Base-by-base conservation (phyloP, 2,113 vertebrate species). In the Salvator merianae region DNA sequence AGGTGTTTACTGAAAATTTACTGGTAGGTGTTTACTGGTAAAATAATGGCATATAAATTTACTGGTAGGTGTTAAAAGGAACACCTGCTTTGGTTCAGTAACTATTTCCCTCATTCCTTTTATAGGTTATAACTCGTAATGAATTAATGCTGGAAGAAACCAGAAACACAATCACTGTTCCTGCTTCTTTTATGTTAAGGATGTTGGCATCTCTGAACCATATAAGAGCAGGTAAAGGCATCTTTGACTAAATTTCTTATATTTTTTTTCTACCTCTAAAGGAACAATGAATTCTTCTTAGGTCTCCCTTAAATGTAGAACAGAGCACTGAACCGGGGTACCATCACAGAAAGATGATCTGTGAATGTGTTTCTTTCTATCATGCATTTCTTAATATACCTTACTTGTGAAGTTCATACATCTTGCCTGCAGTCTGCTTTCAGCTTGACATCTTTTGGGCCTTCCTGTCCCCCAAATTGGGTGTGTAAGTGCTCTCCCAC, bases 71-170 rank as follows among this genome's bases (percentile, higher is more conserved):
- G 24, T 10, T 47, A n/a, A 14, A 68, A 47, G 10, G 65, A 68
- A 68, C 4, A 68, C 28, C 24, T 55, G 30, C 40, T 70, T 2
- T 70, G 69, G 28, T 38, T 71, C 22, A 43, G 68, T 84, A 43
- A 77, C 34, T 34, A 36, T 63, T 72, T 32, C 20, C 34, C 2
- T 63, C 34, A 18, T 20, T 10, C 84, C 70, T 85, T 32, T 82
- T 87, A 0, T 87, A 99, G 99, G 98, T 99, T 82, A 99, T 99
- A 93, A 97, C 97, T 88, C 97, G 99, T 36, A 99, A 99, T 81
- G 99, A 99, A 90, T 94, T 99, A 91, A 99, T 99, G 98, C 93
- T 99, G 91, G 98, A 99, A 88, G 99, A 99, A 93, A 99, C 99
- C 0, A 97, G 99, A 92, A 99, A 99, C 94, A 99, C 98, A 86